Percentiles rank a stretch among this genome's conserved stretches.
These are phyloP conservation scores for Psilopsiagon aymara DNA, from an alignment of 2,113 vertebrate species.

Conservation along the genomic window DNA sequence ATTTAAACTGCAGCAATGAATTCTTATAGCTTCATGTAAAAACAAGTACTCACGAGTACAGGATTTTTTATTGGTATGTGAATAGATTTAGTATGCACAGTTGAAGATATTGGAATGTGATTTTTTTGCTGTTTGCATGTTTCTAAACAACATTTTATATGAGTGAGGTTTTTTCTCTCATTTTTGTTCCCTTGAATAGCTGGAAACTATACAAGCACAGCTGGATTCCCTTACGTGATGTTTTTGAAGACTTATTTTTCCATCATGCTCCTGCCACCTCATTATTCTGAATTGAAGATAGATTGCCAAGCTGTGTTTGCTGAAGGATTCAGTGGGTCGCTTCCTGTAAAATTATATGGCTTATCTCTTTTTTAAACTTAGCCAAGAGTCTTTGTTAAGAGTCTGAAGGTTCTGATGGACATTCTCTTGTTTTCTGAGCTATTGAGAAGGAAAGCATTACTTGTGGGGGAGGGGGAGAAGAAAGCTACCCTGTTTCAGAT, in stretches of 20 bases:
- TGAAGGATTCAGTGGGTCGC: conserved; percentile 65
- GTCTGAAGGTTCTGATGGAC: conserved; percentile 27
- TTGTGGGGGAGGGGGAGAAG: neutral
- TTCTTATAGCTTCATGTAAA: conserved; percentile 56
- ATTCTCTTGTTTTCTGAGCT: conserved; percentile 36
- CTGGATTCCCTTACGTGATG: conserved; percentile 95
- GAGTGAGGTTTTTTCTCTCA: conserved; percentile 5
- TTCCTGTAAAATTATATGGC: conserved; percentile 71
- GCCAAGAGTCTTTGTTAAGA: conserved; percentile 25
- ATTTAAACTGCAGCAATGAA: conserved; percentile 51
- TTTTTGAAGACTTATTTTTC: conserved; percentile 69
- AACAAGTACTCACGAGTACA: conserved; percentile 52
- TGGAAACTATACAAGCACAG: conserved; percentile 94
- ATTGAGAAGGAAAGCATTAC: conserved; percentile 3
- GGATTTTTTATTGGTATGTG: conserved; percentile 48
- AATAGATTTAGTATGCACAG: conserved; percentile 51
- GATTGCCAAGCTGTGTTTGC: conserved; percentile 69
- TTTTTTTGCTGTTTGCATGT: conserved; percentile 49
- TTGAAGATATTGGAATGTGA: neutral
- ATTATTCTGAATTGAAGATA: conserved; percentile 73
- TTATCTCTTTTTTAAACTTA: conserved; percentile 70
- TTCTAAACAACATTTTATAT: conserved; percentile 65
- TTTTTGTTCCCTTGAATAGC: conserved; percentile 80
- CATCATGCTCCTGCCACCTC: conserved; percentile 65
- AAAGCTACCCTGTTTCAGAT: neutral